A percentile compares a stretch with the other conserved stretches of the same genome.
Conservation (phyloP, 2,797 vertebrate genomes). For the Platyrinchus mystaceus region DNA sequence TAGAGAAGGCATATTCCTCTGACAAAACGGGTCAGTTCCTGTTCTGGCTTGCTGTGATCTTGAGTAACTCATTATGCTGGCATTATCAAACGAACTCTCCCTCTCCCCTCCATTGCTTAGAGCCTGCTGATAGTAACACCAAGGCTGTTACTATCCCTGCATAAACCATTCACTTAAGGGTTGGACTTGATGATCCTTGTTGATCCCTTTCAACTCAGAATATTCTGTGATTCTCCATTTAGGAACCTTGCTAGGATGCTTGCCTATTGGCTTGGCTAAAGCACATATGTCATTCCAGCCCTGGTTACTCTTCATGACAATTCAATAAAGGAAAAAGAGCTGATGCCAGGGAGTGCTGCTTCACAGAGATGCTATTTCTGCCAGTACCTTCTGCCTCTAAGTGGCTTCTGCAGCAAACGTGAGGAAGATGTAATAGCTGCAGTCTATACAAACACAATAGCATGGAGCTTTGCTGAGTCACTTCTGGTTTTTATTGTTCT, state of each 20-base stretch:
- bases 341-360: not conserved
- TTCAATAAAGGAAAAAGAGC: not conserved
- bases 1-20: not conserved
- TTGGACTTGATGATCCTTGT: not conserved
- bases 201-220: not conserved
- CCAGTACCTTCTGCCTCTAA: not conserved
- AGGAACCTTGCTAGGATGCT: not conserved
- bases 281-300: not conserved
- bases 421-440: not conserved
- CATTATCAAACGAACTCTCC: not conserved
- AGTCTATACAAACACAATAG: rapidly evolving
- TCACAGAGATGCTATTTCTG: not conserved
- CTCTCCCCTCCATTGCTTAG: not conserved
- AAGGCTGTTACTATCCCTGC: not conserved
- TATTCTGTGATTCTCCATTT: not conserved
- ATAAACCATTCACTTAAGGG: not conserved
- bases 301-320: not conserved
- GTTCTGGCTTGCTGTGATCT: not conserved
- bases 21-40: not conserved
- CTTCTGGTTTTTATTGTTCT: not conserved
- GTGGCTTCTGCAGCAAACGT: not conserved
- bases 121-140: not conserved
- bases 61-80: not conserved
- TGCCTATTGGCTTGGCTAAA: not conserved
- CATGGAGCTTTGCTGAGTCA: not conserved